Evolutionary conservation across 2,888 invertebrate species (phyloP).

Genomic region (Artemia sinica): DNA sequence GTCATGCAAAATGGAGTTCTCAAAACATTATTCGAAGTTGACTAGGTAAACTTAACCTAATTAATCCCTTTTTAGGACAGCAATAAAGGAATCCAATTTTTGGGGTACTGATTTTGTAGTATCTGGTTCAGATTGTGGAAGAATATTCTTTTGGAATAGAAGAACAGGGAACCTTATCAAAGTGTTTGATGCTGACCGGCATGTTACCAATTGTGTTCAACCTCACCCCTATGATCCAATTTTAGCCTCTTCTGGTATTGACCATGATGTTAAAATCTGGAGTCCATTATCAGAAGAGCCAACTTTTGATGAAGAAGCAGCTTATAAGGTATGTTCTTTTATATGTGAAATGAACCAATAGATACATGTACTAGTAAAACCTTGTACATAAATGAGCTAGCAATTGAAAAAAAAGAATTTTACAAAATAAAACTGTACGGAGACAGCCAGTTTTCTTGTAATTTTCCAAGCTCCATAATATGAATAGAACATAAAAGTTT

Average conservation of each 20-base stretch:
- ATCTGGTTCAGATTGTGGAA: constrained; percentile 77
- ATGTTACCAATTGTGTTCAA: constrained; percentile 65
- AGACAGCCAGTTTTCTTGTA: not conserved
- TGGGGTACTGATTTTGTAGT: constrained; percentile 64
- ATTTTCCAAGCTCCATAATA: too few species aligned
- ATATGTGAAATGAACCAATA: not conserved
- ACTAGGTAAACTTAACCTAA: too few species aligned
- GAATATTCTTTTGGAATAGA: constrained; percentile 64
- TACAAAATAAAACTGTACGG: too few species aligned
- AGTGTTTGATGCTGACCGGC: constrained; percentile 59
- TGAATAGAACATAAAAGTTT: too few species aligned
- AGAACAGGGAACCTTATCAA: constrained; percentile 49
- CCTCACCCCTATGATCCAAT: constrained; percentile 60
- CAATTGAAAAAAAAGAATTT: too few species aligned
- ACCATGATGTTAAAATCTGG: constrained; percentile 70
- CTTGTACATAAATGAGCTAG: too few species aligned
- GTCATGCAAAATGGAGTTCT: not conserved
- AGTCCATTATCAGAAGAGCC: constrained; percentile 42
- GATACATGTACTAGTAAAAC: not conserved
- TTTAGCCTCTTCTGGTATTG: constrained; percentile 68
- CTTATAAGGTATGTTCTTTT: constrained; percentile 41
- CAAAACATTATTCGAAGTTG: too few species aligned
- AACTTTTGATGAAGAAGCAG: constrained; percentile 43
- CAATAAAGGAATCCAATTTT: constrained; percentile 71
- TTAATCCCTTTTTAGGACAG: constrained; percentile 39